A percentile compares a stretch with the other conserved stretches of the same genome.
These are phyloP conservation scores for Sebastes schlegelii DNA, from an alignment of 2,113 vertebrate species.

Conservation along the genomic window DNA sequence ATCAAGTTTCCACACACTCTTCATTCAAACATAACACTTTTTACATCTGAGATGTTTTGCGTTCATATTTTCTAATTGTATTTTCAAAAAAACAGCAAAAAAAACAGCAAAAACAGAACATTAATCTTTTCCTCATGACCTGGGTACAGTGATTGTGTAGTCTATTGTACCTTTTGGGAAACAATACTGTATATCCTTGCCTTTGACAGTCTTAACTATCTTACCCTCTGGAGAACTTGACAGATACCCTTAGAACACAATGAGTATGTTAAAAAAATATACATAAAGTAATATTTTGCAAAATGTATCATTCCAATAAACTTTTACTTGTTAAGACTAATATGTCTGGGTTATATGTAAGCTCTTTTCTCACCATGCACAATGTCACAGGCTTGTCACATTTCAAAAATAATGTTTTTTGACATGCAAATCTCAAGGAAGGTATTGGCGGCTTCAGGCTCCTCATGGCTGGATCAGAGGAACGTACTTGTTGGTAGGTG, in stretches of 20 bases:
- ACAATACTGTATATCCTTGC: conserved; percentile 88
- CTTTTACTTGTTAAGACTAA: conserved; percentile 89
- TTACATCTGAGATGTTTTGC: conserved; percentile 83
- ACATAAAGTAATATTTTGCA: conserved; percentile 90
- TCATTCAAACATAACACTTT: conserved; percentile 82
- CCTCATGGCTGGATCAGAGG: conserved; percentile 9
- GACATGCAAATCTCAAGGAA: conserved; percentile 8
- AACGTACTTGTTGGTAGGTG: conserved; percentile 36
- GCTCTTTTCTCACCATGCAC: conserved; percentile 28
- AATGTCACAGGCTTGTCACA: neutral
- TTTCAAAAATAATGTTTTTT: neutral
- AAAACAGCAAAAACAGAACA: conserved; percentile 80
- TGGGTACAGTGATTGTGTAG: conserved; percentile 88
- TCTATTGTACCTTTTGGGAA: conserved; percentile 87
- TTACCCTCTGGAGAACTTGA: conserved; percentile 88
- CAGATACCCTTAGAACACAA: conserved; percentile 87
- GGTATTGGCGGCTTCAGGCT: neutral
- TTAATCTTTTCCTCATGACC: conserved; percentile 82
- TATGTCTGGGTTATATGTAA: conserved; percentile 67
- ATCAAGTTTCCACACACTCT: conserved; percentile 76
- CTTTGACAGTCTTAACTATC: conserved; percentile 90
- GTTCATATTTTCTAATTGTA: conserved; percentile 88
- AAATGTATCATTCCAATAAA: conserved; percentile 92
- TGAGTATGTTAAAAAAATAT: conserved; percentile 85
- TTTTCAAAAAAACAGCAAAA: conserved; percentile 81